These are phyloP conservation scores for Rana temporaria DNA, from an alignment of 2,113 vertebrate genomes.

Conservation along the genomic window DNA sequence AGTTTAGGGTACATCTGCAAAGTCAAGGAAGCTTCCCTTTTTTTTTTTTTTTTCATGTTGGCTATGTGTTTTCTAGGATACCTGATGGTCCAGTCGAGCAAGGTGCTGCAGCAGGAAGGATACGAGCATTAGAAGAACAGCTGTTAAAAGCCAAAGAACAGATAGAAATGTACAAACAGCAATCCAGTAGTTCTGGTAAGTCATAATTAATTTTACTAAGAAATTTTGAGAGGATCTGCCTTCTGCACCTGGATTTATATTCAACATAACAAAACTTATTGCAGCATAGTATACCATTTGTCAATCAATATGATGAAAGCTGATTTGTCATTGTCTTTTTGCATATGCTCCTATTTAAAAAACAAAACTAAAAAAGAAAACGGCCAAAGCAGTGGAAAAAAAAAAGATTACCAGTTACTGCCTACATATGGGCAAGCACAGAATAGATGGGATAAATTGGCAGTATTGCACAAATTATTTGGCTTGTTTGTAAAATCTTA, in stretches of 20 bases:
- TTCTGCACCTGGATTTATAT: too few relatives aligned
- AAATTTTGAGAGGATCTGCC: too few relatives aligned
- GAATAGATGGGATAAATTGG: too few relatives aligned
- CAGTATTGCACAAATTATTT: too few relatives aligned
- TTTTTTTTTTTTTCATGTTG: too few relatives aligned
- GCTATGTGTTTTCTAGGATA: slow-evolving; percentile 76
- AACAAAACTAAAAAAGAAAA: not conserved
- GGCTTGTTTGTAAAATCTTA: too few relatives aligned
- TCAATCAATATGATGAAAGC: too few relatives aligned
- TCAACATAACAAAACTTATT: not conserved
- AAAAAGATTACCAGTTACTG: too few relatives aligned
- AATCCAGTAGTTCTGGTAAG: slow-evolving; percentile 83
- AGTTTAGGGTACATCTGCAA: too few relatives aligned
- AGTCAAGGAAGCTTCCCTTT: too few relatives aligned
- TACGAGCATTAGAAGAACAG: slow-evolving; percentile 93
- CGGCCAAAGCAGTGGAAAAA: not conserved
- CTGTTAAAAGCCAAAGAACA: slow-evolving; percentile 95
- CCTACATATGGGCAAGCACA: too few relatives aligned
- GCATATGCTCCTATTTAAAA: not conserved
- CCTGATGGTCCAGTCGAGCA: slow-evolving; percentile 92
- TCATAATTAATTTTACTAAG: not conserved
- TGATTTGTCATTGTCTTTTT: not conserved
- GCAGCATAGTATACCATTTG: too few relatives aligned
- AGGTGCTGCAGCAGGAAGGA: slow-evolving; percentile 84
- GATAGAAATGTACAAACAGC: slow-evolving; percentile 93